phyloP scores from a whole-genome alignment of 2,888 invertebrate species.

The Vesta saturnalis region DNA sequence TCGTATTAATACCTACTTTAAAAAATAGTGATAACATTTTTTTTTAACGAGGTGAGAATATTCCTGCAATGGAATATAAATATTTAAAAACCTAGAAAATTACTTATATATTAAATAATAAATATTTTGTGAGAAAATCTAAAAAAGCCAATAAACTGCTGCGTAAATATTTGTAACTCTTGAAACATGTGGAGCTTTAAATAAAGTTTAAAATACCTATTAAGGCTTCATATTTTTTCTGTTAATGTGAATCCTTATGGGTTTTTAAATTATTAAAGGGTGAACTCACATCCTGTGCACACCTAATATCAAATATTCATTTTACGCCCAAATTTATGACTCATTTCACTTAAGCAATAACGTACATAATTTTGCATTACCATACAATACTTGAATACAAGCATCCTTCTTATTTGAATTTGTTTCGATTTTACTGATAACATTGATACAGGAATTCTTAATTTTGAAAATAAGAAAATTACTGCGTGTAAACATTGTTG shows the following conservation, averaged over 20 bases:
- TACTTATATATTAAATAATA: too few relatives aligned
- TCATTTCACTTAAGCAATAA: slow-evolving; percentile 21
- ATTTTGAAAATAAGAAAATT: too few relatives aligned
- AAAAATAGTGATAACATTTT: background rate
- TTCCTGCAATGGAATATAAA: slow-evolving; percentile 1
- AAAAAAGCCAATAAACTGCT: slow-evolving; percentile 21
- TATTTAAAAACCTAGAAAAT: background rate
- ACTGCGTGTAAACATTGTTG: background rate
- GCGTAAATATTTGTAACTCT: slow-evolving; percentile 30
- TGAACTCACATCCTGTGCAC: slow-evolving; percentile 32
- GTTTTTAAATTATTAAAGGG: slow-evolving; percentile 32
- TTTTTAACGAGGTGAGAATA: background rate
- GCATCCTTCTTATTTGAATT: background rate
- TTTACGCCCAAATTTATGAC: slow-evolving; percentile 36
- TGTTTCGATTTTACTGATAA: background rate
- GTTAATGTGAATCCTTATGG: slow-evolving; percentile 10
- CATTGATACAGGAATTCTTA: too few relatives aligned
- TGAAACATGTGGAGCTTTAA: slow-evolving; percentile 28
- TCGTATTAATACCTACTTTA: too few relatives aligned
- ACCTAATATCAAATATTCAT: slow-evolving; percentile 33
- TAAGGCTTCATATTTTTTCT: background rate
- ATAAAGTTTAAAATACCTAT: slow-evolving; percentile 15
- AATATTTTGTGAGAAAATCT: slow-evolving; percentile 23
- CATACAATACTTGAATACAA: slow-evolving; percentile 25
- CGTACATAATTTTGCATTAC: slow-evolving; percentile 24